Evolutionary conservation across 2,888 invertebrate species (phyloP), one percentile per base, ranked within the genome.

Genomic region (Platycheirus albimanus): DNA sequence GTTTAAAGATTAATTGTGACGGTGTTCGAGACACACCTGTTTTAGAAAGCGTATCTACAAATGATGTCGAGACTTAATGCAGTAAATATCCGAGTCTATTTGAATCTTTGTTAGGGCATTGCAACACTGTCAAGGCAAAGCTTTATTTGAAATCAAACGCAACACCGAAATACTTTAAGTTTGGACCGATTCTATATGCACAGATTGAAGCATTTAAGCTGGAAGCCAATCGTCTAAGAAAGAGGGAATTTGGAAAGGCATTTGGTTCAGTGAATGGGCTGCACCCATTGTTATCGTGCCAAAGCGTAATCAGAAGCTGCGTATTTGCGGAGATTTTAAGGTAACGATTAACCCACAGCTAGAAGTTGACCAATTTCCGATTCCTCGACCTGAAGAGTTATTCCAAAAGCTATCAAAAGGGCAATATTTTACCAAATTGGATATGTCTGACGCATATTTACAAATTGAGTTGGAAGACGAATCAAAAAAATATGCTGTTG

Each of bases 251-350:
- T 83, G 78, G 66, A 81, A 77, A 28, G 70, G 58, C 11, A 54
- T 80, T 13, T 84, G 64, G 70, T 69, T 88, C 87, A 85, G 89
- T 81, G 24, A 84, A 10, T 88, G 88, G 87, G 88, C 87, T n/a
- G 88, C 88, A 8, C 88, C 88, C 3, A 86, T 88, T 4, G 88
- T 89, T 4, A 86, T 88, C 11, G 86, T 88, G 7, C 74, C 86
- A 20, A 89, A 88, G 52, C 75, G 84, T 11, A 79, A 87, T 67
- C 85, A 84, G 3, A 38, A 64, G 8, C 74, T 89, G 11, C 76
- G 87, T 33, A 86, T 85, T 10, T 86, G 85, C 33, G 85, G 81
- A 0, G 86, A 86, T 64, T 86, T 85, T 19, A 86, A 86, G 49
- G 45, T 86, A 1, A 85, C 86, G 5, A 56, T 87, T 24, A 87